These are phyloP conservation scores for Plagodis pulveraria DNA, from an alignment of 2,888 invertebrate genomes.

Conservation along the genomic window DNA sequence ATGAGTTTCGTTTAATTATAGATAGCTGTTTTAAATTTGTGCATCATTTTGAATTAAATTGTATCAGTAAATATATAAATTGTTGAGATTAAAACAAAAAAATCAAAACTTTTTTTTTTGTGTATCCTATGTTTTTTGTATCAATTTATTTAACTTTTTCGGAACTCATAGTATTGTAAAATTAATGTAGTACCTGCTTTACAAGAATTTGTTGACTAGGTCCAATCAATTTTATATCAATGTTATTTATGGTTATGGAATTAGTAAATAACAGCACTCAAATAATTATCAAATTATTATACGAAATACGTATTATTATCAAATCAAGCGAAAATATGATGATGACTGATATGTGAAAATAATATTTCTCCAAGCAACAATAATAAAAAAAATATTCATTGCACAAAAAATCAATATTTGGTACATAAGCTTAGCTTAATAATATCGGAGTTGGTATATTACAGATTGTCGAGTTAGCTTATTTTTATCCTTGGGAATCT, in stretches of 20 bases:
- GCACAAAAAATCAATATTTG: too few species aligned
- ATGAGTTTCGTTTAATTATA: slow-evolving; percentile 13
- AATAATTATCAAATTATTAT: slow-evolving; percentile 1
- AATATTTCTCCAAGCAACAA: too few species aligned
- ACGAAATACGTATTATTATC: too few species aligned
- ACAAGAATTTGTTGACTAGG: slow-evolving; percentile 23
- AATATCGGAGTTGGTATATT: too few species aligned
- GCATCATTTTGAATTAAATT: background rate
- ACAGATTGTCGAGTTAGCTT: too few species aligned
- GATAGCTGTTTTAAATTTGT: background rate
- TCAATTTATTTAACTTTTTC: background rate
- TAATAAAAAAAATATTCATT: too few species aligned
- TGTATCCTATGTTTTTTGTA: slow-evolving; percentile 2
- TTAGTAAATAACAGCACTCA: slow-evolving; percentile 4
- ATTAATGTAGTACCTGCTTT: slow-evolving; percentile 9
- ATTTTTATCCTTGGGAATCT: too few species aligned
- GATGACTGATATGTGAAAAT: too few species aligned
- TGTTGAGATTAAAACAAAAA: background rate
- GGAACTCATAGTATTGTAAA: slow-evolving; percentile 10
- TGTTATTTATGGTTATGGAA: slow-evolving; percentile 12
- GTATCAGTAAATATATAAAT: background rate
- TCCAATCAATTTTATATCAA: slow-evolving; percentile 24
- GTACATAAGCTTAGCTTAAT: too few species aligned
- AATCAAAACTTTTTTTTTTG: background rate
- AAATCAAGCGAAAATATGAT: too few species aligned